Conservation (phyloP, 2,113 vertebrate genomes). For the Axis porcinus region DNA sequence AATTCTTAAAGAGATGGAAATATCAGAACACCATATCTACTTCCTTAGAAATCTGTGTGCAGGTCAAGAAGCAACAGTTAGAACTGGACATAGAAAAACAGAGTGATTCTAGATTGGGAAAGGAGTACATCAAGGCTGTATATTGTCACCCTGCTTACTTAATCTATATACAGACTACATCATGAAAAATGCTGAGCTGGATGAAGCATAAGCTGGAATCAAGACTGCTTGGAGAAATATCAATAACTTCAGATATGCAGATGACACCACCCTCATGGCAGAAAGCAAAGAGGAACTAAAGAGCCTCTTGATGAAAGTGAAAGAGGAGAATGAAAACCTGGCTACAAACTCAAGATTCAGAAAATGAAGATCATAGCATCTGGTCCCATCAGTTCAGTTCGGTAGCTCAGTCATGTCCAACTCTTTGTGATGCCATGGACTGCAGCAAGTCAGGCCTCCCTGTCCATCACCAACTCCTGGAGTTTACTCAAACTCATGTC, state of each 20-base stretch:
- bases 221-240: neutral
- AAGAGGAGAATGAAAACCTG: neutral
- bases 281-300: neutral
- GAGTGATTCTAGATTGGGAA: neutral
- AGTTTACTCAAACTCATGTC: neutral
- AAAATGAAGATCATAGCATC: neutral
- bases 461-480: neutral
- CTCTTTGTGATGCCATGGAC: neutral
- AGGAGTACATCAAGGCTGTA: neutral
- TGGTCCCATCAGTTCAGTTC: neutral
- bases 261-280: neutral
- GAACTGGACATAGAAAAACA: neutral
- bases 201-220: neutral
- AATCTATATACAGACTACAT: neutral
- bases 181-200: neutral
- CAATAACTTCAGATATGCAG: neutral
- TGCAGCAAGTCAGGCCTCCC: neutral
- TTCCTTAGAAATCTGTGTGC: neutral
- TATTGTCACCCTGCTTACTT: neutral
- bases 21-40: neutral
- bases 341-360: neutral
- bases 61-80: neutral
- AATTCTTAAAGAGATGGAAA: neutral
- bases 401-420: fast-evolving
- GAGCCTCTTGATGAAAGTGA: neutral